Evolutionary conservation across 2,888 invertebrate species (phyloP), one percentile per base, ranked within the genome.

Genomic region (Stramonita haemastoma): DNA sequence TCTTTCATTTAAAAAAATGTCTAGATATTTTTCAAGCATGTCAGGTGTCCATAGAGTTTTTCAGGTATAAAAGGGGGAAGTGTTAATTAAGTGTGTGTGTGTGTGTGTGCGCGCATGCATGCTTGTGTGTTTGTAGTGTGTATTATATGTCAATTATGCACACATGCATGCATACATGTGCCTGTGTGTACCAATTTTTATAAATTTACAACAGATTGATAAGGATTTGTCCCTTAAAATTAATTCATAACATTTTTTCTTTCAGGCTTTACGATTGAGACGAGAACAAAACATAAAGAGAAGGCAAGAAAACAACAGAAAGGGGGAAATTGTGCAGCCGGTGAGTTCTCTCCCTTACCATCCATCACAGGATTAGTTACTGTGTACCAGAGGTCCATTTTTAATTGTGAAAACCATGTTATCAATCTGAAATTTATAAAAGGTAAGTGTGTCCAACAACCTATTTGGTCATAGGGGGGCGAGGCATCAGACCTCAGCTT

Each of bases 261-360:
- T 36, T 56, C 90, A 91, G 91, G 60, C 83, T 36, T 32, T 87
- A 36, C 89, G 90, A 70, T 22, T 66, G 60, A 83, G 89, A n/a
- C 89, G 91, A 70, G 95, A 95, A 85, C 93, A 94, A 81, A 94
- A 95, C 86, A 94, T 94, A 87, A 93, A 94, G 91, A 92, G 94
- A 88, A 91, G 93, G 88, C 90, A 94, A 46, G 95, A 93, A 89
- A 96, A 96, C 92, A 94, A 94, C 88, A 93, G 94, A 79, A 95
- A 95, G 91, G 92, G 94, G 73, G 96, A 96, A 93, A 90, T 95
- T 90, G 95, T 95, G 11, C 95, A 95, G 91, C 93, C 94, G 22
- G 95, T 95, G 93, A 93, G 95, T 93, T n/a, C n/a, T n/a, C n/a
- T n/a, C 26, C 46, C 26, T 66, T 17, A 2, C 66, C 66, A 6